phyloP scores from a whole-genome alignment of 2,888 invertebrate genomes.

The Eledone cirrhosa region DNA sequence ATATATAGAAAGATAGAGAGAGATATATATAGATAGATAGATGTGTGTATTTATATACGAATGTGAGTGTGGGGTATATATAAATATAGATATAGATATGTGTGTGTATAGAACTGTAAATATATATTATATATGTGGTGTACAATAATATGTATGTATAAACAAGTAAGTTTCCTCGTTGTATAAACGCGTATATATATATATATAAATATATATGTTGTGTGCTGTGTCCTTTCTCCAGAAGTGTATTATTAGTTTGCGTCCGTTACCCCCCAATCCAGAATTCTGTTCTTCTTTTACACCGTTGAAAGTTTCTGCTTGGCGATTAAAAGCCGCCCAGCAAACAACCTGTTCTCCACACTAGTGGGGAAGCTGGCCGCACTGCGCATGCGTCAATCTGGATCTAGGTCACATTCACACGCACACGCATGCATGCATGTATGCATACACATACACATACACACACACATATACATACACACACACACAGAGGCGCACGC shows the following conservation, averaged over 20 bases:
- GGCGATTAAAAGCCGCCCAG: conserved; percentile 2
- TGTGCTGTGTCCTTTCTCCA: background rate
- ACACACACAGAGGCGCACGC: background rate
- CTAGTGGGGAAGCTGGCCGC: background rate
- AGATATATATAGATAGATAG: no score
- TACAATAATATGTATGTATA: no score
- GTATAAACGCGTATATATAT: no score
- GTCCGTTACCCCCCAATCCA: background rate
- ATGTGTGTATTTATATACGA: no score
- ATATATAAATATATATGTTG: no score
- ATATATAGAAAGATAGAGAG: no score
- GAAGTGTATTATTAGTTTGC: background rate
- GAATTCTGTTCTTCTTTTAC: background rate
- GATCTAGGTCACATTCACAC: conserved; percentile 18
- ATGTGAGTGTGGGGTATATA: no score
- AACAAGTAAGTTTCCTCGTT: no score
- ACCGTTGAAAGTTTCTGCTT: background rate
- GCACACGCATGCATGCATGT: background rate
- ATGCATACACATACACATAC: background rate
- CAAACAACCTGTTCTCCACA: conserved; percentile 18
- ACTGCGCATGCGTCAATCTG: conserved; percentile 10
- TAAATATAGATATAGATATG: no score
- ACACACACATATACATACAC: background rate
- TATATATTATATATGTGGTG: no score
- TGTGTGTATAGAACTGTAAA: no score